Conservation (phyloP, 2,888 invertebrate species). For the Carabus problematicus region DNA sequence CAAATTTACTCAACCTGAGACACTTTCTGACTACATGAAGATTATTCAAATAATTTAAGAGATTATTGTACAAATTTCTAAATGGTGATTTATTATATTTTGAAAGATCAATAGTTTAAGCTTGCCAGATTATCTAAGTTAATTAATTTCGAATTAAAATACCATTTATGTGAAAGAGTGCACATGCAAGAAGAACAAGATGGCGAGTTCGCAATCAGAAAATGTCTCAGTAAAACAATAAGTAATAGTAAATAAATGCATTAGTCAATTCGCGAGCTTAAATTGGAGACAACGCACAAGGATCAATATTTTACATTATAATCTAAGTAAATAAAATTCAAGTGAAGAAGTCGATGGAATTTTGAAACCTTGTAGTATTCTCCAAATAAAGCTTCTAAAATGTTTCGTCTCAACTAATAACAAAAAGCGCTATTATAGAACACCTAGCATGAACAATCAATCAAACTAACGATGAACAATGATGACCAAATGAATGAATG, state of each 20-base stretch:
- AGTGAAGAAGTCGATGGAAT: too few species aligned
- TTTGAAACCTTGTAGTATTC: too few species aligned
- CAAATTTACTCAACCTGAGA: conserved; percentile 28
- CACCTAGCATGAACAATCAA: conserved; percentile 42
- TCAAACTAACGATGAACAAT: conserved; percentile 26
- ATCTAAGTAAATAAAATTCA: too few species aligned
- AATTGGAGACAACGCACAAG: neutral
- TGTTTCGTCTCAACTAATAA: conserved; percentile 25
- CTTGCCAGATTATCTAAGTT: too few species aligned
- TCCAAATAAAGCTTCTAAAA: conserved; percentile 26
- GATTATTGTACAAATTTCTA: too few species aligned
- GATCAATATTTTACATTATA: too few species aligned
- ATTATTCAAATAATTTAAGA: neutral
- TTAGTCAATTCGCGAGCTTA: neutral
- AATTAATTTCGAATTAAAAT: too few species aligned
- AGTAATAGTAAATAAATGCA: conserved; percentile 7
- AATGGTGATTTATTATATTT: too few species aligned
- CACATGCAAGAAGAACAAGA: neutral
- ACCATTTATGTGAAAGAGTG: too few species aligned
- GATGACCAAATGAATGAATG: conserved; percentile 2
- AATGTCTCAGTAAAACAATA: neutral
- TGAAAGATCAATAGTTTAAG: too few species aligned
- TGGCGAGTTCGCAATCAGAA: conserved; percentile 7
- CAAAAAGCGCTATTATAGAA: conserved; percentile 23
- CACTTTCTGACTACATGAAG: neutral